Base-by-base conservation (phyloP, 2,797 vertebrate genomes). In the Chlorospingus semifuscus region DNA sequence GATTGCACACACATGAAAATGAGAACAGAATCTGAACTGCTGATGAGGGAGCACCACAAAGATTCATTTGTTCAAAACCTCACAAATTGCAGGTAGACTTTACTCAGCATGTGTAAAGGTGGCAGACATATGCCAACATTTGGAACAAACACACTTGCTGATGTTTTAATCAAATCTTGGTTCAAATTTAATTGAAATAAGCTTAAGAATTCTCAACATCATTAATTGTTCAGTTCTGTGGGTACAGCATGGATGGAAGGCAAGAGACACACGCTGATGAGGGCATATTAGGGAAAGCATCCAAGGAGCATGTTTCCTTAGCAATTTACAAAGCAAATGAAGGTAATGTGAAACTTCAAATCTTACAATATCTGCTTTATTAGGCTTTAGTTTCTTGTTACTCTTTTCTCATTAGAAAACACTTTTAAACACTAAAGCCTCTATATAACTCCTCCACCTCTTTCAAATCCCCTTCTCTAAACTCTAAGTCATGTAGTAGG, bases 251-350 rank as follows among this genome's bases (percentile, higher is more conserved):
- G 39, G 69, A 85, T 68, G 53, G 21, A 49, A 85, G 19, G 53
- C 70, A 83, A 70, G 78, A 91, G 49, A 83, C 59, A 95, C 32
- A 44, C 59, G n/a, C 49, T 75, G 80, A 72, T 2, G 11, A 83
- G 37, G 46, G 26, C 24, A 15, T 46, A 23, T 65, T 66, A 64
- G 55, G 68, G 18, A 94, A 90, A 60, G 34, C 21, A 30, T 93
- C 78, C 74, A 55, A 90, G 72, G 66, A 94, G 80, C 55, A 83
- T 84, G 78, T 81, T 92, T 93, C 56, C 76, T 85, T 86, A 78
- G 61, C 86, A 87, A 92, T 95, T 97, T 93, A 88, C 87, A 94
- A 94, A 95, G 91, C 75, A 97, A 96, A 95, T 93, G 72, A 91
- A 53, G 30, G 85, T 50, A 89, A 95, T 70, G 69, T 91, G 83